Evolutionary conservation across 2,113 vertebrate species (phyloP).

Genomic region (Pygoscelis adeliae): DNA sequence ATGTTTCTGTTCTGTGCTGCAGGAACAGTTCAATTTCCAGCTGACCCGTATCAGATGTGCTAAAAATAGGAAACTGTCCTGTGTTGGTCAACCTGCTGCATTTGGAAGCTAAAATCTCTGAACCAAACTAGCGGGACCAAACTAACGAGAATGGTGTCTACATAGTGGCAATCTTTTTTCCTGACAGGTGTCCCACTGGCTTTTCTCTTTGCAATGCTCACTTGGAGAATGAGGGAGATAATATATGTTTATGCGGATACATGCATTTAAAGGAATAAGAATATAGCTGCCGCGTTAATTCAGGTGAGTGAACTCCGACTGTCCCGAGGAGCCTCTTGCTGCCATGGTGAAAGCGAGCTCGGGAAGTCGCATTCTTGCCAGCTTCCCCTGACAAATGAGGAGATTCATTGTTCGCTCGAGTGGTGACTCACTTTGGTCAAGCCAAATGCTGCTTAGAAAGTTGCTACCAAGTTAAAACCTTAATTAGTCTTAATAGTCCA

Average conservation of each 20-base stretch:
- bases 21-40: background rate
- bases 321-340: fast-evolving
- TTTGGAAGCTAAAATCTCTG: background rate
- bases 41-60: background rate
- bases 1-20: background rate
- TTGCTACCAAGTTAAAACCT: background rate
- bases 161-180: background rate
- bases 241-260: no score
- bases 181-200: background rate
- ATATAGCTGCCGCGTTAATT: background rate
- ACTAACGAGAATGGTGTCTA: fast-evolving
- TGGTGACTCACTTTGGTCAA: fast-evolving
- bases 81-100: background rate
- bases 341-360: background rate
- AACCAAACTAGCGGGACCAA: background rate
- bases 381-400: background rate
- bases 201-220: background rate
- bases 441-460: background rate
- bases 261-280: background rate
- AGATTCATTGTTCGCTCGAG: background rate
- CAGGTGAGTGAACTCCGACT: background rate
- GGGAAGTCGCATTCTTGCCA: background rate
- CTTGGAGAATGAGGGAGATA: no score
- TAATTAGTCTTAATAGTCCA: background rate
- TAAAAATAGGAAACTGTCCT: background rate